Evolutionary conservation across 2,888 invertebrate species (phyloP), one percentile per base, ranked within the genome.

Genomic region (Psylliodes chrysocephalus): DNA sequence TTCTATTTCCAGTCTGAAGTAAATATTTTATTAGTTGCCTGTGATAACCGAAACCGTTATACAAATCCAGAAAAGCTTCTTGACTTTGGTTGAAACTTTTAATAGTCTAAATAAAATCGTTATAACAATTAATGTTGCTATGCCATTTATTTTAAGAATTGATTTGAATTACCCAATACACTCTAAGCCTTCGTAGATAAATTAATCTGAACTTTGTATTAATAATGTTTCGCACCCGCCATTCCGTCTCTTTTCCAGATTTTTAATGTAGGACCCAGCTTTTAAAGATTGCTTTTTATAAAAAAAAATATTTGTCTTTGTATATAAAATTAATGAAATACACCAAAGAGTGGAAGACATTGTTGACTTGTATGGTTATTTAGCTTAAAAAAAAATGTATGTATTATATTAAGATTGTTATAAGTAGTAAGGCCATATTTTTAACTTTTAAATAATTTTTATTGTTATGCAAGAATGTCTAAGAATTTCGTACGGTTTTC

Each of bases 251-350:
- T 46, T 46, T 46, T 22, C 22, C 19, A 22, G n/a, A 22, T 46
- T 22, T 46, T 46, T 22, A 46, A 12, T 46, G 22, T 46, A 46
- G 22, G 19, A 14, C 22, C 22, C 46, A n/a, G 46, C 46, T 46
- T 46, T 12, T 46, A 46, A 46, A 46, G 46, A 46, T 4, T 12
- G 25, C 46, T 46, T 46, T 44, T 44, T 44, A 44, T 44, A n/a
- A n/a, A n/a, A n/a, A n/a, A n/a, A n/a, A n/a, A 46, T 22, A 35
- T 35, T 14, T 35, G 30, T 44, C 44, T 44, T 10, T 46, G 46
- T 46, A 46, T 15, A 46, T 46, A 46, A 19, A 22, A 22, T 22
- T 46, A 6, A 46, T 46, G n/a, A 46, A 22, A 46, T 25, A 46
- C 46, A 46, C 46, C 25, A 46, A 46, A 12, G 44, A 46, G 12